phyloP scores from a whole-genome alignment of 2,797 vertebrate species.

The Agapornis canus region DNA sequence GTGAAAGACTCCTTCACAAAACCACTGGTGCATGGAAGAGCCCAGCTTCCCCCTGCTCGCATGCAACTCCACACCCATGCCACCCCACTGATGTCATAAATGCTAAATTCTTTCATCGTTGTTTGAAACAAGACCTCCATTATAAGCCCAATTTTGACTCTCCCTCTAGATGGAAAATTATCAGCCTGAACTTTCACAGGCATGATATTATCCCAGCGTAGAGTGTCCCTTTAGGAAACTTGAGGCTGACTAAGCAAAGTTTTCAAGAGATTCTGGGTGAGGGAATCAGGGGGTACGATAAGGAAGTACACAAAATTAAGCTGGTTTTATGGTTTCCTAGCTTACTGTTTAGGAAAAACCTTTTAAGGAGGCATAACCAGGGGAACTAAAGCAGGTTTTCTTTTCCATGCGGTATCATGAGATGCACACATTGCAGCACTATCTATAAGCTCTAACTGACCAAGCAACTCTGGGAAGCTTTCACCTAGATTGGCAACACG shows the following conservation, averaged over 20 bases:
- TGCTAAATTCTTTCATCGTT: constrained; percentile 31
- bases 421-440: background rate
- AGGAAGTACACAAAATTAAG: background rate
- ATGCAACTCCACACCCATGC: background rate
- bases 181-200: constrained; percentile 26
- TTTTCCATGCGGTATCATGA: background rate
- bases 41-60: background rate
- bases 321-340: background rate
- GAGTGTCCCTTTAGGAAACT: constrained; percentile 4
- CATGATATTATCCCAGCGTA: background rate
- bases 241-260: background rate
- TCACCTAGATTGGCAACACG: fast-evolving
- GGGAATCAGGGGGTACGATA: background rate
- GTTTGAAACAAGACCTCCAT: constrained; percentile 52
- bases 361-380: background rate
- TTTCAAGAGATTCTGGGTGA: background rate
- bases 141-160: constrained; percentile 22
- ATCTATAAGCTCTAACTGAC: background rate
- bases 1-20: constrained; percentile 31
- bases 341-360: background rate
- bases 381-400: background rate
- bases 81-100: constrained; percentile 31
- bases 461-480: background rate
- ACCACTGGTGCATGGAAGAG: background rate
- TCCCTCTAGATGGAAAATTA: constrained; percentile 31